Evolutionary conservation across 1,140 invertebrate species (phyloP).

Genomic region (Hycleus phaleratus): DNA sequence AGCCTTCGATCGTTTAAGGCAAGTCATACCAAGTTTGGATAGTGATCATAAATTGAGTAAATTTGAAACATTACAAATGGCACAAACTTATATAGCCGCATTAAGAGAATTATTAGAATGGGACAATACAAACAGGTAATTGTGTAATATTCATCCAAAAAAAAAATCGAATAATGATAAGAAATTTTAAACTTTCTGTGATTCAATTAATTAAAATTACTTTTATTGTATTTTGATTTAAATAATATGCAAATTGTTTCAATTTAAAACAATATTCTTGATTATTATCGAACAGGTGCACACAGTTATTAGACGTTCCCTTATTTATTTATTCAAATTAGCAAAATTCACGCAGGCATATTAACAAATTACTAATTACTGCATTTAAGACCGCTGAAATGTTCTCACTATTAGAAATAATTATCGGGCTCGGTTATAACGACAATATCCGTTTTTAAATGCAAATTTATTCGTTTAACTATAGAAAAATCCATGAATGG

Average conservation of each 20-base stretch:
- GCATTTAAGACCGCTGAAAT: too few relatives aligned
- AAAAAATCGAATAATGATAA: background rate
- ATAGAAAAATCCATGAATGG: too few relatives aligned
- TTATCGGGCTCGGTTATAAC: too few relatives aligned
- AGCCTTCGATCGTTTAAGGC: conserved; percentile 67
- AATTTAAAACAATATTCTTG: background rate
- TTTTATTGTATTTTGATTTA: conserved; percentile 1
- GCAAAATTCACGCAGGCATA: too few relatives aligned
- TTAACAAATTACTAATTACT: too few relatives aligned
- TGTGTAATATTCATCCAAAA: background rate
- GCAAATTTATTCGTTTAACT: too few relatives aligned
- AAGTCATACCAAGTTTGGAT: conserved; percentile 70
- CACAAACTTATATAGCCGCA: conserved; percentile 74
- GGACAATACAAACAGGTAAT: conserved; percentile 14
- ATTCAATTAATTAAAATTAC: background rate
- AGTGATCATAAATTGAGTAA: conserved; percentile 77
- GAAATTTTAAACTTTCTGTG: background rate
- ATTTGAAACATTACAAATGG: conserved; percentile 84
- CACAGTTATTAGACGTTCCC: too few relatives aligned
- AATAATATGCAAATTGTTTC: background rate
- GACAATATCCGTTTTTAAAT: too few relatives aligned
- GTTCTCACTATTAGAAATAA: too few relatives aligned
- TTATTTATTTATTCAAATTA: too few relatives aligned
- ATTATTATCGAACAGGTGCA: background rate
- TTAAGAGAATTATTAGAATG: conserved; percentile 54